Evolutionary conservation across 92 coral and sea anemone species (phyloP), one percentile per base, ranked within the genome.

Genomic region (Palythoa heliodiscus): DNA sequence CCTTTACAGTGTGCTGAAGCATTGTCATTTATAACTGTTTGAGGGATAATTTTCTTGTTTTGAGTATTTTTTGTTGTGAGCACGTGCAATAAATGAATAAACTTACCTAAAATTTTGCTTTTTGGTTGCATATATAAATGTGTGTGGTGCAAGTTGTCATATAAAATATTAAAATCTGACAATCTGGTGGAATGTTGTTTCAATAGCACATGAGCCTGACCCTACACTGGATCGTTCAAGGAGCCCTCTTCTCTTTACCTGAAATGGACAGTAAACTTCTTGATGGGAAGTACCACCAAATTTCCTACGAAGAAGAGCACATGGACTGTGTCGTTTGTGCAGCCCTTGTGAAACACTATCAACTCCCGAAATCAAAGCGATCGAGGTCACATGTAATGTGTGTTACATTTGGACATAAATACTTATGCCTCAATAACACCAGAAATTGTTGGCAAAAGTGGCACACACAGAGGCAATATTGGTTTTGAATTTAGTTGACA

Each of bases 241-340:
- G 60, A 54, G 60, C 60, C 60, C 60, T 54, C 60, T 54, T 54
- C 47, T n/a, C n/a, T n/a, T n/a, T n/a, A n/a, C n/a, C n/a, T n/a
- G n/a, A n/a, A n/a, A n/a, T n/a, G n/a, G n/a, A n/a, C n/a, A n/a
- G n/a, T n/a, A n/a, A n/a, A n/a, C n/a, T n/a, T n/a, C n/a, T n/a
- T n/a, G n/a, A n/a, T n/a, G n/a, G n/a, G n/a, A n/a, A n/a, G n/a
- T n/a, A n/a, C n/a, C n/a, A n/a, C n/a, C n/a, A n/a, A n/a, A n/a
- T n/a, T n/a, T n/a, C n/a, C n/a, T 2, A 40, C 47, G 47, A 40
- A 40, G 47, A 40, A 40, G 47, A 40, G 5, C 47, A 5, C 67
- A 60, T 60, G 67, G 91, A 78, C 73, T 84, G 91, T 89, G 91
- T 73, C 60, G 83, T 84, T 23, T 89, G 91, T 89, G 88, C 91